Percentiles rank a stretch among this genome's conserved stretches.
phyloP scores from a whole-genome alignment of 1,140 invertebrate genomes.

The Drosophila pectinifera region DNA sequence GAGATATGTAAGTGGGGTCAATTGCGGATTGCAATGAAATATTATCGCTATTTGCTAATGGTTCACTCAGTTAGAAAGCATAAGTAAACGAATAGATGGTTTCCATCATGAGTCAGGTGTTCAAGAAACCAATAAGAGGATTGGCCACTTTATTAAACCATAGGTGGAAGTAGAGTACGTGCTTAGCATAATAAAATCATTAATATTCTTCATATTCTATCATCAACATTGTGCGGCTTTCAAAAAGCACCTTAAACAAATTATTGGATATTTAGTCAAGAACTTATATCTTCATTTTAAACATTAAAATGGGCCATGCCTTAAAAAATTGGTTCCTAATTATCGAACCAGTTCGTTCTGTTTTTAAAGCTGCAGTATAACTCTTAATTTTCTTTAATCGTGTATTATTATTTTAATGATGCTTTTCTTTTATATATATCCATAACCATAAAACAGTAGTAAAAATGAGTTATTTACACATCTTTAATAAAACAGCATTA shows the following conservation, averaged over 20 bases:
- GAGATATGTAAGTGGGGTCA: conserved; percentile 88
- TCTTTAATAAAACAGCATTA: conserved; percentile 2
- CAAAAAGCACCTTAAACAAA: too few species aligned
- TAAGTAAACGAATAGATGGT: not conserved
- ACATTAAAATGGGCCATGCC: too few species aligned
- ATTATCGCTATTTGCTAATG: not conserved
- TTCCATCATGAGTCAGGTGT: not conserved
- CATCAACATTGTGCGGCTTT: too few species aligned
- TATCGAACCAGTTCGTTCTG: too few species aligned
- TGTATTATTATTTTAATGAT: too few species aligned
- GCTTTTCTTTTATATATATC: not conserved
- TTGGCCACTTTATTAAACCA: not conserved
- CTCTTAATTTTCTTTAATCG: too few species aligned
- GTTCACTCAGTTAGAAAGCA: too few species aligned
- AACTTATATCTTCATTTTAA: too few species aligned
- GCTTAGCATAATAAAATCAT: not conserved
- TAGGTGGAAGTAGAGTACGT: too few species aligned
- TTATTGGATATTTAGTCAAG: too few species aligned
- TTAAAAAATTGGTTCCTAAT: too few species aligned
- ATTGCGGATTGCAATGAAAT: not conserved
- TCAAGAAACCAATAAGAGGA: not conserved
- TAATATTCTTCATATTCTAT: not conserved
- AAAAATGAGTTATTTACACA: not conserved
- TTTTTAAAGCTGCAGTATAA: not conserved
- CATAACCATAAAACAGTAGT: not conserved